Evolutionary conservation across 2,113 vertebrate genomes (phyloP), one percentile per base, ranked within the genome.

Genomic region (Sturnus vulgaris): DNA sequence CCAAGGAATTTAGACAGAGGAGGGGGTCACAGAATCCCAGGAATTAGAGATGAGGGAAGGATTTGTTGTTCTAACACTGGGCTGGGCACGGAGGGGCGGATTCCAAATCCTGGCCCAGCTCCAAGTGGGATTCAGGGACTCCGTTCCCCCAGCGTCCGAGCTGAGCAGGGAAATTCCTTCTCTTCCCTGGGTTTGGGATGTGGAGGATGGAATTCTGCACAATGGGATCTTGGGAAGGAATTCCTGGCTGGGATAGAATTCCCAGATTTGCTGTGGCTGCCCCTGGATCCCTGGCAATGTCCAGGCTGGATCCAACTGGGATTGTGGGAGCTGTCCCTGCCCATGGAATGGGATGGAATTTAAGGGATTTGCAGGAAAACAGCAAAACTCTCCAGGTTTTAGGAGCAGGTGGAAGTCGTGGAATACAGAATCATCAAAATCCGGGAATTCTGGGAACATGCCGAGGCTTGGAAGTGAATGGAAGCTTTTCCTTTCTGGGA

Each of bases 381-480:
- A 25, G 14, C 11, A 23, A 24, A 79, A 37, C 20, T 44, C 33
- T 46, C 39, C 61, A 24, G 21, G 21, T 12, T 55, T 46, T 37
- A 7, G 12, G 40, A 79, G 15, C 61, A 31, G 50, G 12, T 31
- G 27, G 33, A 56, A 46, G 4, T 37, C 12, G 12, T 27, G 42
- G 53, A 49, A 59, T 49, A 18, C 9, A 27, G 15, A 65, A 46
- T 44, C 27, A 20, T 25, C 33, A 15, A 16, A 47, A 68, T 27
- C 52, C 0, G 0, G 42, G 63, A 81, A 68, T 57, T 55, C 63
- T 66, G n/a, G n/a, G 42, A 39, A 8, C 17, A 11, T 0, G 0
- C 6, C 27, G 10, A 27, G 16, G 40, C 13, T 47, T 10, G 42
- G 63, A 56, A 39, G 17, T 8, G 27, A 16, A 33, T 4, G 33